These are phyloP conservation scores for Recurvirostra avosetta DNA, from an alignment of 2,113 vertebrate species.

Conservation along the genomic window DNA sequence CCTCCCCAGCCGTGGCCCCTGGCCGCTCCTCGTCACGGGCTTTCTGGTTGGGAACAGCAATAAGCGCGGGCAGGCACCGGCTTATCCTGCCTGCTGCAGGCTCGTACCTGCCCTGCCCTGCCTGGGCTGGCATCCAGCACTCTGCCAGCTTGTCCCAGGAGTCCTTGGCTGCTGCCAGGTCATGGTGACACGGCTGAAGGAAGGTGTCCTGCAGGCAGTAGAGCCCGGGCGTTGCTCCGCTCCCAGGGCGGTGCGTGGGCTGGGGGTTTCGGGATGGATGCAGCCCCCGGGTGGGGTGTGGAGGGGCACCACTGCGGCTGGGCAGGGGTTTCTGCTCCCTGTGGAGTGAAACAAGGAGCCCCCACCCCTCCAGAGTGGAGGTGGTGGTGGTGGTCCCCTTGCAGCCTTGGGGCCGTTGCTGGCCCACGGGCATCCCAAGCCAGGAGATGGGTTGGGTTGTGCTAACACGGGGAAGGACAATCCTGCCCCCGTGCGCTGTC, in stretches of 20 bases:
- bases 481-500: background rate
- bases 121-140: background rate
- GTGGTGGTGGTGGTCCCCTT: background rate
- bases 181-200: background rate
- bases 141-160: background rate
- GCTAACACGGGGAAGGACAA: background rate
- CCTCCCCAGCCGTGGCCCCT: background rate
- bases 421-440: background rate
- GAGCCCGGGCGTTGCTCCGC: background rate
- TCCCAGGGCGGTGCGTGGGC: rapidly evolving
- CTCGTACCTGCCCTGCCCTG: background rate
- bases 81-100: background rate
- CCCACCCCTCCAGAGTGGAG: background rate
- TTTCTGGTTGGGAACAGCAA: background rate
- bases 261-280: rapidly evolving
- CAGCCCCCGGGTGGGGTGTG: no score
- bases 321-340: background rate
- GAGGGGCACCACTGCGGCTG: rapidly evolving
- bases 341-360: background rate
- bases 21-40: background rate
- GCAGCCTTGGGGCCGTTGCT: background rate
- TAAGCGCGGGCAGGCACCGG: rapidly evolving
- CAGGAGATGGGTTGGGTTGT: background rate
- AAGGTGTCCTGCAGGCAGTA: background rate
- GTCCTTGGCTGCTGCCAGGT: background rate